Evolutionary conservation across 2,113 vertebrate genomes (phyloP).

Genomic region (Tympanuchus pallidicinctus): DNA sequence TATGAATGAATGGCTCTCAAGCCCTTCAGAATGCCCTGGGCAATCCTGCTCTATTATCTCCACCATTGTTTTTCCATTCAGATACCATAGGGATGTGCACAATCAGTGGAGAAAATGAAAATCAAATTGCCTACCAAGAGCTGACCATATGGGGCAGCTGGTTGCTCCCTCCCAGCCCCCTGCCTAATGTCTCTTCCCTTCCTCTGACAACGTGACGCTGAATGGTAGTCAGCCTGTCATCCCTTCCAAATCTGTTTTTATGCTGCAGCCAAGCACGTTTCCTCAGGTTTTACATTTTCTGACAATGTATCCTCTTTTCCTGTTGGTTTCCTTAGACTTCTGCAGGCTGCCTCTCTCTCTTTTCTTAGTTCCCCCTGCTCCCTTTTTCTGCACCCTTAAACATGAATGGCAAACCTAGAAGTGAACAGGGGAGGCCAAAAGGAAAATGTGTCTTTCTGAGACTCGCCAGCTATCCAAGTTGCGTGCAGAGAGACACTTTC

Average conservation of each 20-base stretch:
- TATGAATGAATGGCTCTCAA: constrained; percentile 62
- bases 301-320: background rate
- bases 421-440: constrained; percentile 47
- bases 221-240: background rate
- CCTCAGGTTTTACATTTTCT: constrained; percentile 5
- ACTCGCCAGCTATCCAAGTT: constrained; percentile 53
- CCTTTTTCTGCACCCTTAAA: background rate
- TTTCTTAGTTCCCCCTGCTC: background rate
- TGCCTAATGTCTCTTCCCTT: constrained; percentile 49
- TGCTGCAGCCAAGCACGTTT: background rate
- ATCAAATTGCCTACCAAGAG: constrained; percentile 71
- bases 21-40: constrained; percentile 55
- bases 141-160: constrained; percentile 73
- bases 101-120: constrained; percentile 72
- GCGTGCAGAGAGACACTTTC: constrained; percentile 31
- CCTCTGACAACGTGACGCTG: background rate
- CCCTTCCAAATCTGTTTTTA: constrained; percentile 23
- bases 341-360: background rate
- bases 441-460: constrained; percentile 44
- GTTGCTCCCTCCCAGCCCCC: constrained; percentile 57
- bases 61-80: constrained; percentile 67
- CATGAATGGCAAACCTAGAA: constrained; percentile 26
- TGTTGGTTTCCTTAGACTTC: background rate
- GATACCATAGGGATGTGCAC: constrained; percentile 70
- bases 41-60: constrained; percentile 63